Percentiles rank a stretch among this genome's conserved stretches.
Conservation (phyloP, 1,140 invertebrate species). For the Whitmania pigra region DNA sequence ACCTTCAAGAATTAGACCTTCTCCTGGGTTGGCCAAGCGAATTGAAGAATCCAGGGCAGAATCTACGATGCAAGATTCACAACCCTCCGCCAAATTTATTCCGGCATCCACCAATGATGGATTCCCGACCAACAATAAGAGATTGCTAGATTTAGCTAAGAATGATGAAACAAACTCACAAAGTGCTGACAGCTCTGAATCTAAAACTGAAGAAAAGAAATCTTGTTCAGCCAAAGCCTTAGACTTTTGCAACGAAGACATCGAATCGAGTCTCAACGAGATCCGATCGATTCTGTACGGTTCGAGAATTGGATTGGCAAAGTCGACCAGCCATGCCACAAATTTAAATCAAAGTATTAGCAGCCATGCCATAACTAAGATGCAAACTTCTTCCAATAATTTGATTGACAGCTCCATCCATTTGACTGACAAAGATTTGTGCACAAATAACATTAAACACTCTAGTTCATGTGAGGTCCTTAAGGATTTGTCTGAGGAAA, state of each 20-base stretch:
- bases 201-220: conserved; percentile 1
- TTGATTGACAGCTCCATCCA: neutral
- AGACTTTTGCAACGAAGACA: conserved; percentile 2
- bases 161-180: neutral
- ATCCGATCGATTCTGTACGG: neutral
- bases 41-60: conserved; percentile 31
- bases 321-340: no score
- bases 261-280: conserved; percentile 5
- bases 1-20: conserved; percentile 30
- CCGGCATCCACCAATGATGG: no score
- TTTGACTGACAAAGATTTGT: no score
- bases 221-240: conserved; percentile 8
- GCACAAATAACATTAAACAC: no score
- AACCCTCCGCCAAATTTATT: neutral
- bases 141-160: neutral
- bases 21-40: conserved; percentile 38
- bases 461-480: no score
- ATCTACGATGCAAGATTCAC: neutral
- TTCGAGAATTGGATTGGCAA: neutral
- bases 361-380: neutral
- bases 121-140: neutral
- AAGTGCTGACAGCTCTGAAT: neutral
- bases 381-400: conserved; percentile 5
- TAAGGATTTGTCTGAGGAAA: neutral
- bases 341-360: no score